Conservation (phyloP, 2,888 invertebrate genomes). For the Orthonevra nobilis region DNA sequence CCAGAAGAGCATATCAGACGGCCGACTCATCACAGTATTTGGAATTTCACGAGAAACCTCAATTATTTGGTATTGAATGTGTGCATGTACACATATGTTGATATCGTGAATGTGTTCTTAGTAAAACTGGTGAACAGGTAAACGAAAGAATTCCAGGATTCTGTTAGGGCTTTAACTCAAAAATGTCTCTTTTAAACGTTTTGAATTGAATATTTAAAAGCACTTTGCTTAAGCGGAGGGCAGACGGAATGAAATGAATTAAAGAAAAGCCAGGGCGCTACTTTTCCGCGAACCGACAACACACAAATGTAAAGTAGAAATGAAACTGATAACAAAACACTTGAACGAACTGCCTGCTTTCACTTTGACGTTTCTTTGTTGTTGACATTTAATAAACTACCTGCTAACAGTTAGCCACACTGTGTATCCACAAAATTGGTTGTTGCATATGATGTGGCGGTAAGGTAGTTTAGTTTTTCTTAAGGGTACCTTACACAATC, state of each 20-base stretch:
- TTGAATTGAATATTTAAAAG: no score
- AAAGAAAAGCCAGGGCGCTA: background rate
- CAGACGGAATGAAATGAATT: no score
- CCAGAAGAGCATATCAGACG: no score
- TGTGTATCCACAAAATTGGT: slow-evolving; percentile 11
- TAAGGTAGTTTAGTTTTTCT: slow-evolving; percentile 2
- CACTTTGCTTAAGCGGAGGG: no score
- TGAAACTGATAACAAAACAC: slow-evolving; percentile 53
- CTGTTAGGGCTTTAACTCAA: no score
- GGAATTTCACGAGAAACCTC: slow-evolving; percentile 17
- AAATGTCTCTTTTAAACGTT: no score
- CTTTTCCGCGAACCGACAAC: background rate
- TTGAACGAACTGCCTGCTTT: slow-evolving; percentile 15
- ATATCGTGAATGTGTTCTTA: background rate
- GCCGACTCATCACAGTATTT: slow-evolving; percentile 6
- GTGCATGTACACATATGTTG: background rate
- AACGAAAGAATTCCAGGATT: slow-evolving; percentile 5
- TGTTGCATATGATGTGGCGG: background rate
- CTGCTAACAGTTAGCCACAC: no score
- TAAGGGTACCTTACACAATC: no score
- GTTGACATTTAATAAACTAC: slow-evolving; percentile 19
- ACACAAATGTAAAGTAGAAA: slow-evolving; percentile 1
- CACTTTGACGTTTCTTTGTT: slow-evolving; percentile 30
- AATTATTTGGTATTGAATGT: background rate
- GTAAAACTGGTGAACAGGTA: slow-evolving; percentile 35